Evolutionary conservation across 2,113 vertebrate species (phyloP).

Genomic region (Oreochromis tanganicae): DNA sequence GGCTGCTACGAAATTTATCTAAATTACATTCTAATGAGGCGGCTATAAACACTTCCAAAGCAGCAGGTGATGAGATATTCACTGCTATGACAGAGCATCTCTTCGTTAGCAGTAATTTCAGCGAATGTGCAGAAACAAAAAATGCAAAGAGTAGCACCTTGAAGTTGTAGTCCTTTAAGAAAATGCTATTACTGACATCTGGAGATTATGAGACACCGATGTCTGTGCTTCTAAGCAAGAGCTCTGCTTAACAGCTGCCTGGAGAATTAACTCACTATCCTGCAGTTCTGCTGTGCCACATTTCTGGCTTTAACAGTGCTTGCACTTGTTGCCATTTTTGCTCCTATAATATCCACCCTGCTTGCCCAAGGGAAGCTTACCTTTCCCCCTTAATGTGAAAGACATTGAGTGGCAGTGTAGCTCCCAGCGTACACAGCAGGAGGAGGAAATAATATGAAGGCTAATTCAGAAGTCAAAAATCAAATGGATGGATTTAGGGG

Average conservation of each 20-base stretch:
- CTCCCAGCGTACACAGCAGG: neutral
- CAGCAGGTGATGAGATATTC: constrained; percentile 37
- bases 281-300: constrained; percentile 4
- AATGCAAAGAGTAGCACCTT: neutral
- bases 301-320: neutral
- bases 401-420: constrained; percentile 8
- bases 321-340: constrained; percentile 24
- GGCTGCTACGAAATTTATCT: neutral
- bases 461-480: constrained; percentile 28
- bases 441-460: neutral
- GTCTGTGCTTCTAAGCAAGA: constrained; percentile 9
- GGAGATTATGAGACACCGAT: constrained; percentile 21
- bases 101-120: neutral
- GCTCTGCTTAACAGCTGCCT: constrained; percentile 29
- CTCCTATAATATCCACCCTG: neutral
- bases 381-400: constrained; percentile 21
- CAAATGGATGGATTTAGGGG: neutral
- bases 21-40: constrained; percentile 15
- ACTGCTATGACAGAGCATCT: neutral
- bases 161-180: constrained; percentile 13
- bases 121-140: constrained; percentile 10
- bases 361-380: constrained; percentile 24
- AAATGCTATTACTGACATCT: constrained; percentile 12
- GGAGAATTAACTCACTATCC: constrained; percentile 24
- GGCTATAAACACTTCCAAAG: neutral